Percentiles rank a stretch among this genome's conserved stretches.
phyloP scores from a whole-genome alignment of 2,797 vertebrate genomes.

The Falco novaeseelandiae region DNA sequence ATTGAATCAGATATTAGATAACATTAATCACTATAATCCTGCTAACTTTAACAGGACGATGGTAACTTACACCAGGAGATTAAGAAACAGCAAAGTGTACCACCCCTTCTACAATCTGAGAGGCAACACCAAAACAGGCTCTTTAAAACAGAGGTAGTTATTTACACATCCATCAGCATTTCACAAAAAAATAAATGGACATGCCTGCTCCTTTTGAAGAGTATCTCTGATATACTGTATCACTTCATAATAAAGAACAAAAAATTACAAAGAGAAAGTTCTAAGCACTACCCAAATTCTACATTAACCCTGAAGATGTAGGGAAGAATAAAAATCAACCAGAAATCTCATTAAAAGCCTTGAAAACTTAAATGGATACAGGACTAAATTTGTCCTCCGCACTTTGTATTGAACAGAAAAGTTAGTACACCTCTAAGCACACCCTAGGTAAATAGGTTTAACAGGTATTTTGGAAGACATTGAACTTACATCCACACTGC shows the following conservation, averaged over 20 bases:
- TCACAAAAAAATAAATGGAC: accelerated
- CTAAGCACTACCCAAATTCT: background rate
- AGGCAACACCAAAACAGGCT: background rate
- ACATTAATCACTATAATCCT: background rate
- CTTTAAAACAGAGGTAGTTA: background rate
- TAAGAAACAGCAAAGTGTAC: background rate
- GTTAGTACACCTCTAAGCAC: background rate
- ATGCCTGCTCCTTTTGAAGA: background rate
- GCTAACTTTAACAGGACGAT: background rate
- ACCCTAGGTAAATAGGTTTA: background rate
- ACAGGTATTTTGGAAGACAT: background rate
- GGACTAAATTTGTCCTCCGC: background rate
- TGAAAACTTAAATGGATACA: background rate
- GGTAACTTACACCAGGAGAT: background rate
- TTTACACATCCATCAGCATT: background rate
- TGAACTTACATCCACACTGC: constrained; percentile 78
- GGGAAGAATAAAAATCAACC: background rate
- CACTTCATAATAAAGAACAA: background rate
- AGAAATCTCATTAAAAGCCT: background rate
- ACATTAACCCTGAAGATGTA: background rate
- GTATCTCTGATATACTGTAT: background rate
- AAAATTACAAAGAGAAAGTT: background rate
- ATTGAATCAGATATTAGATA: background rate
- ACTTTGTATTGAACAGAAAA: background rate
- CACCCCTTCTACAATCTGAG: background rate